Percentiles rank a stretch among this genome's conserved stretches.
These are phyloP conservation scores for Pristionchus entomophagus DNA, from an alignment of 2,888 invertebrate genomes.

Conservation along the genomic window DNA sequence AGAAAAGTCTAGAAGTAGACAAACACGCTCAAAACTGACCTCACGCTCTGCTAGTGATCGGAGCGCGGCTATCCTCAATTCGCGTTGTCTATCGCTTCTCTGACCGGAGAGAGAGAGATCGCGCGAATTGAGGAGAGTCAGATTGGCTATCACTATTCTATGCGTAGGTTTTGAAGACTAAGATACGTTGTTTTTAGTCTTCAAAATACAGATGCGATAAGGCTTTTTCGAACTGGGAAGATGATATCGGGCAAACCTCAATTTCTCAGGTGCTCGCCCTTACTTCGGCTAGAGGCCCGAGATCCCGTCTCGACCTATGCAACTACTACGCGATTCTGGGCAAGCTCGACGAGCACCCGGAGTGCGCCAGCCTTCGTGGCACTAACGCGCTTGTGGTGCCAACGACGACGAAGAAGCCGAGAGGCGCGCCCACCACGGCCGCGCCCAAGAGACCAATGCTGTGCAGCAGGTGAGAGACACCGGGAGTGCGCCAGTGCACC, in stretches of 20 bases:
- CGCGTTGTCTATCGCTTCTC: too few relatives aligned
- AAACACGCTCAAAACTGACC: too few relatives aligned
- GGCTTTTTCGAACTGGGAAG: too few relatives aligned
- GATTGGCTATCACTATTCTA: too few relatives aligned
- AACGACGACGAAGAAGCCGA: conserved; percentile 5
- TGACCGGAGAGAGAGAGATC: too few relatives aligned
- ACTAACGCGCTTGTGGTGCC: neutral
- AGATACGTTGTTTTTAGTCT: too few relatives aligned
- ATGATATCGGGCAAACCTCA: neutral
- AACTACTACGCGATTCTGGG: conserved; percentile 67
- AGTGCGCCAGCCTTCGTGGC: conserved; percentile 54
- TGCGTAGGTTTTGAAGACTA: too few relatives aligned
- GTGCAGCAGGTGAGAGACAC: conserved; percentile 27
- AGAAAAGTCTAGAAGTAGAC: too few relatives aligned
- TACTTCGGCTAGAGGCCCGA: neutral
- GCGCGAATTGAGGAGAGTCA: too few relatives aligned
- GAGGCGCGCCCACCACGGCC: neutral
- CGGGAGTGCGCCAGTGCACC: neutral
- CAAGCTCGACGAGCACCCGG: conserved; percentile 69
- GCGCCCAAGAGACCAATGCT: neutral
- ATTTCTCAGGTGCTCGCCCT: neutral
- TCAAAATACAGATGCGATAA: too few relatives aligned
- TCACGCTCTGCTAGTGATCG: too few relatives aligned
- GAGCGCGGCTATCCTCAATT: too few relatives aligned
- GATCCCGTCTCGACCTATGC: conserved; percentile 59